Conservation (phyloP, 2,888 invertebrate species). For the Drosophila longiperda region DNA sequence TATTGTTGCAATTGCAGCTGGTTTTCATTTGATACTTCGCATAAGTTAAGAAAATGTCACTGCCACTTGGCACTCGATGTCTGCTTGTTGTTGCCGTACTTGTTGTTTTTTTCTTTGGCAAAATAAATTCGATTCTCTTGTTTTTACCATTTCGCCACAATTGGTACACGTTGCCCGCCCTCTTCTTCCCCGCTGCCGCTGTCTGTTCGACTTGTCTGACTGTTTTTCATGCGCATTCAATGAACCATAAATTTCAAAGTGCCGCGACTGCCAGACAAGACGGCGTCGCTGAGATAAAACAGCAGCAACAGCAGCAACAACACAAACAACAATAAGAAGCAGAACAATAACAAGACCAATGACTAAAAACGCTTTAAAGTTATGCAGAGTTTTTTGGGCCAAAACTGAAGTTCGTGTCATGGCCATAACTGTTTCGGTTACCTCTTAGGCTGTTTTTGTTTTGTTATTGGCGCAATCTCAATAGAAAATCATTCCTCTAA, state of each 20-base stretch:
- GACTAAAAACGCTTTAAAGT: slow-evolving; percentile 64
- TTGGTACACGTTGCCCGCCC: slow-evolving; percentile 22
- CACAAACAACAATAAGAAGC: slow-evolving; percentile 14
- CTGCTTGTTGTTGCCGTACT: background rate
- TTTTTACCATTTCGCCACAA: slow-evolving; percentile 57
- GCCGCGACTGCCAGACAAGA: slow-evolving; percentile 70
- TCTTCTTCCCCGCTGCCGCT: background rate
- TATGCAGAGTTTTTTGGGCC: slow-evolving; percentile 45
- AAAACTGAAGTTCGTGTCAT: slow-evolving; percentile 41
- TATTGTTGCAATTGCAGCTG: slow-evolving; percentile 12
- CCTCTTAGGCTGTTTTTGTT: slow-evolving; percentile 45
- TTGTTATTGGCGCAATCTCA: slow-evolving; percentile 5
- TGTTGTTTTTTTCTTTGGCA: slow-evolving; percentile 31
- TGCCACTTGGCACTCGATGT: slow-evolving; percentile 39
- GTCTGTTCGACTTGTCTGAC: slow-evolving; percentile 46
- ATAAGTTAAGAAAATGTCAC: slow-evolving; percentile 55
- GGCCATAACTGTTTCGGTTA: slow-evolving; percentile 46
- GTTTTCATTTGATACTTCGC: slow-evolving; percentile 38
- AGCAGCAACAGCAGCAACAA: slow-evolving; percentile 9
- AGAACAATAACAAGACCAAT: slow-evolving; percentile 14
- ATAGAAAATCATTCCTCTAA: slow-evolving; percentile 43
- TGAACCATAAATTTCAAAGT: slow-evolving; percentile 81
- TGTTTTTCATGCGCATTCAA: slow-evolving; percentile 80
- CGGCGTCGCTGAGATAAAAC: slow-evolving; percentile 58
- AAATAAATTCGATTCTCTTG: slow-evolving; percentile 73